Conservation (phyloP, 1,140 invertebrate genomes). For the Lanistes nyassanus region DNA sequence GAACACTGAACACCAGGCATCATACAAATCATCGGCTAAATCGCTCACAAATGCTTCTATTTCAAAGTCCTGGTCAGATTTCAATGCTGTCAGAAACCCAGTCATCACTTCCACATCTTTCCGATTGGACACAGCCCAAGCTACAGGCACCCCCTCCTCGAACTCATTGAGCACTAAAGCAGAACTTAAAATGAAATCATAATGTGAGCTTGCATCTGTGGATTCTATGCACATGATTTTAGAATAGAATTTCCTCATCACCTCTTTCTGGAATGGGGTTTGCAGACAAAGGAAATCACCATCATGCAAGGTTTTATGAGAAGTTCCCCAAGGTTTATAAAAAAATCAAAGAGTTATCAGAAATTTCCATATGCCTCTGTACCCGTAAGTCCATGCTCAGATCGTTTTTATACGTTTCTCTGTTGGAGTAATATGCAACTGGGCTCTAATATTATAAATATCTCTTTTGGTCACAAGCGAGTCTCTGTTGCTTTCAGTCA, state of each 20-base stretch:
- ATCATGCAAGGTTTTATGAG: neutral
- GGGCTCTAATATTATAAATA: too few relatives aligned
- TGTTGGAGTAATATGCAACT: too few relatives aligned
- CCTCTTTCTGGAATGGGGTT: neutral
- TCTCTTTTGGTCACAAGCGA: too few relatives aligned
- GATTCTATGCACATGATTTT: neutral
- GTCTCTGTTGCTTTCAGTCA: too few relatives aligned
- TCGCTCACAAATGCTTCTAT: slow-evolving; percentile 1
- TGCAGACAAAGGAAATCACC: slow-evolving; percentile 5
- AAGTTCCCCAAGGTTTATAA: neutral
- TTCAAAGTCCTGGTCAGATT: neutral
- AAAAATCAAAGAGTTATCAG: neutral
- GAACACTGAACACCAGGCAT: neutral
- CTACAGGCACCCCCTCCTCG: neutral
- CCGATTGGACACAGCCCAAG: neutral
- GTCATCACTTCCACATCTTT: neutral
- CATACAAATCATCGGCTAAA: neutral
- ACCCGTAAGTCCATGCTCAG: neutral
- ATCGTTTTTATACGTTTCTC: neutral
- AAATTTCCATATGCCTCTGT: neutral
- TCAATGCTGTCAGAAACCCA: neutral
- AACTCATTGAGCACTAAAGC: neutral
- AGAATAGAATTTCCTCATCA: neutral
- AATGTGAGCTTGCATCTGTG: neutral
- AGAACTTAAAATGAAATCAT: neutral